Evolutionary conservation across 2,888 invertebrate species (phyloP), one percentile per base, ranked within the genome.

Genomic region (Bellardia bayeri): DNA sequence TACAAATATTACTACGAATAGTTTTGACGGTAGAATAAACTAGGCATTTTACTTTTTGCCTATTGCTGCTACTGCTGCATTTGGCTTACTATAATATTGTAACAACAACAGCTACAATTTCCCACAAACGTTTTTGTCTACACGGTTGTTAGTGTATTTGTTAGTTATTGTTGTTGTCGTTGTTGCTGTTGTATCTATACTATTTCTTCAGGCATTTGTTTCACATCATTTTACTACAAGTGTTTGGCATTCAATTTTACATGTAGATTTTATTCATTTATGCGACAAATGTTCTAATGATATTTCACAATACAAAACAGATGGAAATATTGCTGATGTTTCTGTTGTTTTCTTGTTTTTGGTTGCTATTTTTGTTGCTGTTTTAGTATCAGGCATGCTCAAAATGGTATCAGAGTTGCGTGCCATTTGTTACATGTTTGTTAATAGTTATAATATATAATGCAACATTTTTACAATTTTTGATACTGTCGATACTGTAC

Each of bases 191-290:
- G 61, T 75, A 66, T 49, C n/a, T 40, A 66, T 80, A 33, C 51
- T 51, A 40, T 72, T 58, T 66, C 87, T 81, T 33, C n/a, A 66
- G 84, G 71, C 80, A 58, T 66, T 84, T 81, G 75, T 61, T 87
- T 83, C 66, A 83, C 71, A 84, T 76, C 71, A 76, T 80, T 83
- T 68, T 83, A 45, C 54, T 51, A 81, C 81, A 87, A 86, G 83
- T 87, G 81, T 81, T 63, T 87, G 58, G 80, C 23, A 83, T 80
- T 83, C 56, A 88, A 76, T 85, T 85, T 78, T 66, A 42, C 87
- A 89, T 89, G 89, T 83, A 88, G 86, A 89, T 89, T 88, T 89
- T 88, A 89, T 89, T 89, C 89, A 89, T 89, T 88, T 89, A 89
- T 89, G 89, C 89, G 68, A 84, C 84, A 86, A 86, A 88, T 88